A percentile compares a stretch with the other conserved stretches of the same genome.
Conservation (phyloP, 2,888 invertebrate species). For the Xestia ashworthii region DNA sequence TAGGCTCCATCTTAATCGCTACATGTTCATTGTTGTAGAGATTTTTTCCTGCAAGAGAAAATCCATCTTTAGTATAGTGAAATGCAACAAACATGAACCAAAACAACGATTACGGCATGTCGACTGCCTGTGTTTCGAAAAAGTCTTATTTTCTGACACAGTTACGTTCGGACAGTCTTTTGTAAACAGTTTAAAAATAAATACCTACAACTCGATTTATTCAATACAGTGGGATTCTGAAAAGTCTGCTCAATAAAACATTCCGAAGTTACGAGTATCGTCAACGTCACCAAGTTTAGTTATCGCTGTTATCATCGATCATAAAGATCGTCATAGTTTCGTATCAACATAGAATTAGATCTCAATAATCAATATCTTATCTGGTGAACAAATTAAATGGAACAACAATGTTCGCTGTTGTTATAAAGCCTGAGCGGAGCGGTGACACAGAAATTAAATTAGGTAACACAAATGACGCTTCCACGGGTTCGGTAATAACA, state of each 20-base stretch:
- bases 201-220: constrained; percentile 3
- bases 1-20: constrained; percentile 99
- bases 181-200: constrained; percentile 43
- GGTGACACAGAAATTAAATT: constrained; percentile 60
- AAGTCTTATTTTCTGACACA: constrained; percentile 36
- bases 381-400: constrained; percentile 67
- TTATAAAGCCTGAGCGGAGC: constrained; percentile 36
- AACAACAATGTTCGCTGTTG: constrained; percentile 62
- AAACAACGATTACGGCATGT: constrained; percentile 7
- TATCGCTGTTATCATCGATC: constrained; percentile 66
- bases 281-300: constrained; percentile 61
- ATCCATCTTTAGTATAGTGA: constrained; percentile 25
- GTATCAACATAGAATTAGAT: constrained; percentile 70
- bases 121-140: background rate
- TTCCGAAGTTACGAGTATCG: constrained; percentile 47
- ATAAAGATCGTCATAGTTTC: constrained; percentile 67
- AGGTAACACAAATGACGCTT: constrained; percentile 44
- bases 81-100: constrained; percentile 17
- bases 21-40: constrained; percentile 99
- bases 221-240: background rate
- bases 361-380: constrained; percentile 73
- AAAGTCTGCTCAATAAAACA: constrained; percentile 17
- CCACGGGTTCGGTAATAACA: constrained; percentile 36
- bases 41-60: constrained; percentile 97
- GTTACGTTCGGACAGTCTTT: constrained; percentile 9